Evolutionary conservation across 2,113 vertebrate species (phyloP).

Genomic region (Psammodynastes pulverulentus): DNA sequence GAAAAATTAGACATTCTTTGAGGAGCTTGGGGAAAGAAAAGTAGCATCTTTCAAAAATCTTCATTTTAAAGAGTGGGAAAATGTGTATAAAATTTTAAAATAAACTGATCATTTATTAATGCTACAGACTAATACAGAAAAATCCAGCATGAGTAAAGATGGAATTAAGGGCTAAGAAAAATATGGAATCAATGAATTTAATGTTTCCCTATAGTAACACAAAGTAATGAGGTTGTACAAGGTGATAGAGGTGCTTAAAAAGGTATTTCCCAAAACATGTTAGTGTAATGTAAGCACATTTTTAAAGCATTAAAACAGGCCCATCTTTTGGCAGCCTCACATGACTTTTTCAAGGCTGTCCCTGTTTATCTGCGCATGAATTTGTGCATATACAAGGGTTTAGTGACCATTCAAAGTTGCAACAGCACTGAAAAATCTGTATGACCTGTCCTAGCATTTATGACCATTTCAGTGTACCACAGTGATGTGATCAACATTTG

Average conservation of each 20-base stretch:
- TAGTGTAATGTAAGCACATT: not conserved
- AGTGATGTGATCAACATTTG: not conserved
- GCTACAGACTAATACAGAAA: not conserved
- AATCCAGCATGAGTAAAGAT: not conserved
- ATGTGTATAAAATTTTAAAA: not conserved
- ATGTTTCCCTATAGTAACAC: not conserved
- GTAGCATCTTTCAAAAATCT: not conserved
- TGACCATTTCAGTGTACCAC: not conserved
- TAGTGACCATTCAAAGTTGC: not conserved
- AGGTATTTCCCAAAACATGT: not conserved
- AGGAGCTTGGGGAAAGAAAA: not conserved
- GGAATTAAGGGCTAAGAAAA: not conserved
- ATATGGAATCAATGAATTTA: not conserved
- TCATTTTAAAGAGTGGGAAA: not conserved
- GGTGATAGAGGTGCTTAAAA: not conserved
- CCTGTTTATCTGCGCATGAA: not conserved
- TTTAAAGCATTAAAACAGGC: not conserved
- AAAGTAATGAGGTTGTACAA: not conserved
- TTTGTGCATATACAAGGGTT: not conserved
- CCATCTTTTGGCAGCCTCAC: not conserved
- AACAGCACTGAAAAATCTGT: not conserved
- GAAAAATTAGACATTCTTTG: not conserved
- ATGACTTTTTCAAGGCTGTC: not conserved
- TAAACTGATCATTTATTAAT: not conserved
- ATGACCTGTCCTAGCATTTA: not conserved